Evolutionary conservation across 1,140 invertebrate genomes (phyloP).

Genomic region (Dinothrombium tinctorium): DNA sequence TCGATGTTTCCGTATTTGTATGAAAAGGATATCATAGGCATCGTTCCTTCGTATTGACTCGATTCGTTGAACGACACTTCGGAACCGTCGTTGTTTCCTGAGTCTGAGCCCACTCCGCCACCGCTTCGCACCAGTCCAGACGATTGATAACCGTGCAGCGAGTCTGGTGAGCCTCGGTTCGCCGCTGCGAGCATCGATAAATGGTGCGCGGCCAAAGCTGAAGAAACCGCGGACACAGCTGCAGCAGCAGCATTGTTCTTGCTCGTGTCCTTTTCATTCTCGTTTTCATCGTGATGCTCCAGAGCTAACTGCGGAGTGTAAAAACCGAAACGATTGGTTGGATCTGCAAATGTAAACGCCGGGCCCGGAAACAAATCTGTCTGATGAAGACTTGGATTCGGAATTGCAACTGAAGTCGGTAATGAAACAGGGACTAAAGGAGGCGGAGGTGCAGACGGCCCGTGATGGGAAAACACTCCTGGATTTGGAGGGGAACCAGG

Average conservation of each 20-base stretch:
- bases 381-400: slow-evolving; percentile 80
- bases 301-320: slow-evolving; percentile 18
- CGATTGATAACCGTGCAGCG: slow-evolving; percentile 13
- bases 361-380: slow-evolving; percentile 54
- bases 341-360: slow-evolving; percentile 27
- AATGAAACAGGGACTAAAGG: slow-evolving; percentile 61
- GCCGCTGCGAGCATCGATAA: slow-evolving; percentile 9
- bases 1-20: slow-evolving; percentile 5
- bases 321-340: slow-evolving; percentile 12
- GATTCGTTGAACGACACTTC: slow-evolving; percentile 13
- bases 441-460: slow-evolving; percentile 26
- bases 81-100: slow-evolving; percentile 8
- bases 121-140: too few species aligned
- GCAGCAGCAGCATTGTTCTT: slow-evolving; percentile 2
- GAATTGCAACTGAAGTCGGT: slow-evolving; percentile 79
- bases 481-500: not conserved
- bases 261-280: slow-evolving; percentile 9
- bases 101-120: not conserved
- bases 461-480: not conserved
- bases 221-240: slow-evolving; percentile 3
- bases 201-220: slow-evolving; percentile 10
- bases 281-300: slow-evolving; percentile 25
- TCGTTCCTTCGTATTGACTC: slow-evolving; percentile 10
- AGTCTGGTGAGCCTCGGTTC: slow-evolving; percentile 16
- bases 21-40: slow-evolving; percentile 25